Base-by-base conservation (phyloP, 2,888 invertebrate species). In the Sesia apiformis region DNA sequence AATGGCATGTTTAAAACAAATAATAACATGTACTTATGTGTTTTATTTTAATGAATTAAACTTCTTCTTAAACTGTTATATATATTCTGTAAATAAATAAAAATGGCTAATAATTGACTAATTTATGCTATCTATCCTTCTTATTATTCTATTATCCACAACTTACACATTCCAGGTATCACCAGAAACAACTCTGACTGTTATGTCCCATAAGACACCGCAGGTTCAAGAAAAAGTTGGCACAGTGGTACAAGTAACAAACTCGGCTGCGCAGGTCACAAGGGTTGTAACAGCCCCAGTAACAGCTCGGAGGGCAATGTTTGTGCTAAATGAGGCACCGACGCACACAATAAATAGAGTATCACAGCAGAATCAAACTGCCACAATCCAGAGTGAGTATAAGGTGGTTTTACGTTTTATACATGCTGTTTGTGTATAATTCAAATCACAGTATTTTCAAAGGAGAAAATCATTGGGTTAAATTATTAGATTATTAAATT, bases 171-270 rank as follows among this genome's bases (percentile, higher is more conserved):
- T 79, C 4, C 73, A 90, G 90, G 83, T 89, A 23, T 88, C 90
- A 3, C 88, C 90, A 46, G 90, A 90, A 62, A 90, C 90, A 53
- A 90, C 90, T 23, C 60, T 90, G 55, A 90, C 90, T 53, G 90
- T 90, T 49, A 90, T 89, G 85, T 84, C 90, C 46, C 88, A 90
- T 58, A 90, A 90, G 67, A 78, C 87, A 46, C 90, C 90, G 0
- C 89, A 88, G 65, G 84, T 88, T 1, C 90, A 90, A 67, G 90
- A 90, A 56, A 90, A 90, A 72, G 83, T 82, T 23, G 86, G 88
- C 40, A 78, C 86, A 39, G 83, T 87, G 0, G 88, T 88, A 4
- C 85, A 86, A 0, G 86, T 85, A 2, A 81, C 86, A 3, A 88
- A 87, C 55, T 72, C 85, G 1, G 84, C 83, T 6, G 84, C 87